Base-by-base conservation (phyloP, 2,113 vertebrate genomes). In the Chaetops frenatus region DNA sequence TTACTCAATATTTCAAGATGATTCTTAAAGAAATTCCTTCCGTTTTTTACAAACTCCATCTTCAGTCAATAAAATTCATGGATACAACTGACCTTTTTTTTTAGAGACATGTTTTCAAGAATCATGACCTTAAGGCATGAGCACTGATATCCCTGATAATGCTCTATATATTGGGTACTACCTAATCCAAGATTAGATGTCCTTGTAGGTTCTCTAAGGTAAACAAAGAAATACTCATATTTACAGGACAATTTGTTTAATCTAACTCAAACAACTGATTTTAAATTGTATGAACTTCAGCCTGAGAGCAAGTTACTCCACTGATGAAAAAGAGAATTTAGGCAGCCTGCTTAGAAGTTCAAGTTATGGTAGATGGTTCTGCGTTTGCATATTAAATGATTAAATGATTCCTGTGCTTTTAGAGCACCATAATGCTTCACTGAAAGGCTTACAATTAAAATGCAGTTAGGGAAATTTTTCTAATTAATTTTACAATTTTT, bases 401-500 rank as follows among this genome's bases (percentile, higher is more conserved):
- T 69, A 38, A 91, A 87, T 28, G 0, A 58, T 3, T 42, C 3
- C 12, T 24, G 5, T 7, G 9, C 21, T 73, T 35, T 53, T 36
- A 53, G 65, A 58, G 11, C 4, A n/a, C 21, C 2, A 5, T 28
- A 65, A 53, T 17, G 13, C 14, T 81, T 78, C 15, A 53, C 17
- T 70, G 6, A 38, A 72, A 58, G 79, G 1, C 8, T 62, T 42
- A 6, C 3, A 51, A 12, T 25, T n/a, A 44, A 67, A 87, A 74
- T 21, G 6, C 9, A 62, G 15, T 16, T 35, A 33, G 22, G 10
- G 28, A 88, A 8, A 2, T 5, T 4, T 28, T 28, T 44, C 2
- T 1, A 8, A 56, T 44, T 0, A 2, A 11, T 5, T 29, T 45
- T 24, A 17, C 3, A 1, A 0, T 3, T 45, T 44, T 27, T 51